Evolutionary conservation across 2,888 invertebrate species (phyloP), one percentile per base, ranked within the genome.

Genomic region (Plusia festucae): DNA sequence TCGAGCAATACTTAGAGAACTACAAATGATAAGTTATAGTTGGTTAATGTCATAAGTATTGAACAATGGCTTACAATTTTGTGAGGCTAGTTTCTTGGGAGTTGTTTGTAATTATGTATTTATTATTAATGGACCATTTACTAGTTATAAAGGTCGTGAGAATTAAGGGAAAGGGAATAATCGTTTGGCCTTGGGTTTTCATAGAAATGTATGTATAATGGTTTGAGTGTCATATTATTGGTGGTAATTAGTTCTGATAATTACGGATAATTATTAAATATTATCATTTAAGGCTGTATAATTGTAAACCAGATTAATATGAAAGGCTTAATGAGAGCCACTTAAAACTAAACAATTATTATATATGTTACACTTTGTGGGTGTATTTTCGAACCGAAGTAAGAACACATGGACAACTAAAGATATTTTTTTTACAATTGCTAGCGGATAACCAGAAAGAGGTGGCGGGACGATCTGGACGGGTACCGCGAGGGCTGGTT

Each of bases 51-150:
- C 65, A 53, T 73, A 74, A 73, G 62, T 72, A 65, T 55, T 58
- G 58, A 76, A 71, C 66, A 70, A 78, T 70, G 49, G 60, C 51
- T 61, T 71, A 78, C 53, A 51, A 73, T 73, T 74, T 20, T 40
- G 53, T 27, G 16, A 60, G 49, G 65, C 60, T 61, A 70, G 32
- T 53, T 81, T 69, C 62, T 65, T 66, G 40, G 58, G 58, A 72
- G 51, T 72, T 70, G 57, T 69, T 72, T 56, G 46, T 64, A 58
- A 81, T 75, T 75, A 70, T 70, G 54, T 68, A 65, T 78, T 73
- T 64, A 64, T 68, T 55, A 56, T 75, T 65, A 53, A 64, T 49
- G 51, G 32, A 11, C 16, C 60, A 49, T 61, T 53, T 60, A 66
- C 66, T 66, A 49, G 44, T 67, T 67, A 13, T 9, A 55, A 64